Percentiles rank a stretch among this genome's conserved stretches.
Conservation (phyloP, 2,797 vertebrate genomes). For the Crenuchus spilurus region DNA sequence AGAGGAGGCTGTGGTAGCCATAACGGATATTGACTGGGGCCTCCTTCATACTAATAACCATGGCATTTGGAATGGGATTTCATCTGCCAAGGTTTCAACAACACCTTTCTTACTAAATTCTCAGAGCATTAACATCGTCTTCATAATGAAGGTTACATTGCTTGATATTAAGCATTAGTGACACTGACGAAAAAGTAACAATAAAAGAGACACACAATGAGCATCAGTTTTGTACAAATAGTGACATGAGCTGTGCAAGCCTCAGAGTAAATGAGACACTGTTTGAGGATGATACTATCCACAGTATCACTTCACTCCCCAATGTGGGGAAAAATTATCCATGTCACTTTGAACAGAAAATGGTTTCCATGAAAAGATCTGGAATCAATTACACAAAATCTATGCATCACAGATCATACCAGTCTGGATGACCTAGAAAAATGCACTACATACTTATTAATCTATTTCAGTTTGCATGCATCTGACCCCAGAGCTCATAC, state of each 20-base stretch:
- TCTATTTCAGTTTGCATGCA: not conserved
- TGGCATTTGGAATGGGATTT: too few relatives aligned
- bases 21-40: too few relatives aligned
- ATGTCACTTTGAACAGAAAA: constrained; percentile 27
- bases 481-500: constrained; percentile 12
- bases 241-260: not conserved
- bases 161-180: not conserved
- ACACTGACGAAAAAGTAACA: not conserved
- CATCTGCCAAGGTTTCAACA: too few relatives aligned
- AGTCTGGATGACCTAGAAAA: constrained; percentile 34
- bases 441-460: constrained; percentile 30
- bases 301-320: constrained; percentile 19
- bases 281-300: constrained; percentile 35
- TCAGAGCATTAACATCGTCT: not conserved
- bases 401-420: constrained; percentile 23
- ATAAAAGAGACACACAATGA: constrained; percentile 1
- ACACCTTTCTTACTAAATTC: too few relatives aligned
- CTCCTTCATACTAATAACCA: too few relatives aligned
- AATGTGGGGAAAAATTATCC: constrained; percentile 11
- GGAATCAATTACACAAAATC: constrained; percentile 35
- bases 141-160: not conserved
- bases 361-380: constrained; percentile 41
- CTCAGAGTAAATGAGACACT: constrained; percentile 7
- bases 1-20: too few relatives aligned
- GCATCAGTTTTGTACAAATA: not conserved